These are phyloP conservation scores for Zaprionus lachaisei DNA, from an alignment of 1,140 invertebrate genomes.

Conservation along the genomic window DNA sequence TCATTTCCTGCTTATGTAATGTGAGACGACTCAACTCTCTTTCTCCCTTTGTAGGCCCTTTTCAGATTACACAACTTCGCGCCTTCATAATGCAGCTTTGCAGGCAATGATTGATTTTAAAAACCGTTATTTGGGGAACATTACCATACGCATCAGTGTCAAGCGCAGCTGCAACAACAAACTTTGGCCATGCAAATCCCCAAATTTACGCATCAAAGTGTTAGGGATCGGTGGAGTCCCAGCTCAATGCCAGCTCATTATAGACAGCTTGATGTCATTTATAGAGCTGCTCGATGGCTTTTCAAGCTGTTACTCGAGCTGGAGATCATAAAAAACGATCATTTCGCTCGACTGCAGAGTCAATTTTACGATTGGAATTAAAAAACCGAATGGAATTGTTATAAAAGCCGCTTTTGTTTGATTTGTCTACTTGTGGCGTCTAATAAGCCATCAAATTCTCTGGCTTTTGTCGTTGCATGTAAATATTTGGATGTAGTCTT, in stretches of 20 bases:
- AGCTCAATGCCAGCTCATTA: slow-evolving; percentile 52
- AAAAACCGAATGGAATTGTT: slow-evolving; percentile 42
- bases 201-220: slow-evolving; percentile 56
- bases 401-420: slow-evolving; percentile 70
- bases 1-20: slow-evolving; percentile 59
- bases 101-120: slow-evolving; percentile 62
- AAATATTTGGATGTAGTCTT: slow-evolving; percentile 65
- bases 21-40: slow-evolving; percentile 5
- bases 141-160: slow-evolving; percentile 59
- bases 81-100: slow-evolving; percentile 55
- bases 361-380: slow-evolving; percentile 28
- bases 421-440: slow-evolving; percentile 48
- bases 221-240: slow-evolving; percentile 31
- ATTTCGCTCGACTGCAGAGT: slow-evolving; percentile 51
- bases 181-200: slow-evolving; percentile 50
- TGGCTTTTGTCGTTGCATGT: slow-evolving; percentile 53
- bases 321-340: slow-evolving; percentile 26
- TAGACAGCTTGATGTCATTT: slow-evolving; percentile 50
- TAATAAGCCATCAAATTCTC: slow-evolving; percentile 73
- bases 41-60: slow-evolving; percentile 44
- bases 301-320: slow-evolving; percentile 11
- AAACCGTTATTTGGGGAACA: slow-evolving; percentile 35
- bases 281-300: slow-evolving; percentile 36
- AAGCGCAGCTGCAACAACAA: slow-evolving; percentile 28
- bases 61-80: slow-evolving; percentile 73